Percentiles rank a stretch among this genome's conserved stretches.
phyloP scores from a whole-genome alignment of 2,888 invertebrate species.

The Melikaiella ostensackeni region DNA sequence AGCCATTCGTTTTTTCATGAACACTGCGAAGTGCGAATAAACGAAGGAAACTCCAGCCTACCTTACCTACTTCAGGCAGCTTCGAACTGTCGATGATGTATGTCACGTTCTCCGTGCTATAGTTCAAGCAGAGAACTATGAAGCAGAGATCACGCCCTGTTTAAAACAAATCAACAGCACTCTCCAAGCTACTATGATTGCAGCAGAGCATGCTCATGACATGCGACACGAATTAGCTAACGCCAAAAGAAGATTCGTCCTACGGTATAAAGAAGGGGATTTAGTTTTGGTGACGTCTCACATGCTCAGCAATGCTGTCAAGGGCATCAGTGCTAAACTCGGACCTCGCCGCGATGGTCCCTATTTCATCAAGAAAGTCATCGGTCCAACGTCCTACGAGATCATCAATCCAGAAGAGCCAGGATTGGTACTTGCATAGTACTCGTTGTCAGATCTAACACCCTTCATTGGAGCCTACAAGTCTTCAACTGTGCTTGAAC shows the following conservation, averaged over 20 bases:
- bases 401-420: neutral
- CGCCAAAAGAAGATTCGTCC: neutral
- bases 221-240: neutral
- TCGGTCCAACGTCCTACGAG: neutral
- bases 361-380: neutral
- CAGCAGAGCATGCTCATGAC: neutral
- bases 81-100: neutral
- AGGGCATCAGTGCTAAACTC: neutral
- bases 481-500: too few relatives aligned
- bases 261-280: too few relatives aligned
- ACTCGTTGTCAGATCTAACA: neutral
- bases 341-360: neutral
- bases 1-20: neutral
- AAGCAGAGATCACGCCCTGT: neutral
- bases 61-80: neutral
- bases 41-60: neutral
- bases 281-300: neutral
- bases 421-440: neutral
- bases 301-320: neutral
- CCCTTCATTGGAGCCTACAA: neutral
- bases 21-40: neutral
- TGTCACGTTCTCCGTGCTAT: neutral
- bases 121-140: neutral
- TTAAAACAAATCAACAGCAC: neutral
- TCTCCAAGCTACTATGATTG: neutral